A percentile compares a stretch with the other conserved stretches of the same genome.
Evolutionary conservation across 2,797 vertebrate species (phyloP).

Genomic region (Tiaroga cobitis): DNA sequence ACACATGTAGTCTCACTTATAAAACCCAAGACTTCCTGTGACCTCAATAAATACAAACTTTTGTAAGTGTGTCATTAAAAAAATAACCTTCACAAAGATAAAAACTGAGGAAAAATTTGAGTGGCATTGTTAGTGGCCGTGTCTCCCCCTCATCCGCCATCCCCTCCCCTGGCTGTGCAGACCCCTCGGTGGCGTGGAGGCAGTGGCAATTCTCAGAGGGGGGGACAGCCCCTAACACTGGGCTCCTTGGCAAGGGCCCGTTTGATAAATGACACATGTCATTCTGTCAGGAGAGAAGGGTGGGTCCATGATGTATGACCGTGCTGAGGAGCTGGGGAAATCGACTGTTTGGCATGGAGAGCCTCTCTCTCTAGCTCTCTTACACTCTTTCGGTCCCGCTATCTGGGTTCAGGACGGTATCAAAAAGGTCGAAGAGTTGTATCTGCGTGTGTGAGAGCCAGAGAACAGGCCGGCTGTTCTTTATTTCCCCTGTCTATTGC

Average conservation of each 20-base stretch:
- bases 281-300: slow-evolving; percentile 97
- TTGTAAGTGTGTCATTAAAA: not conserved
- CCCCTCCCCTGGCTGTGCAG: slow-evolving; percentile 38
- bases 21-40: not conserved
- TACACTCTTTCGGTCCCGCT: slow-evolving; percentile 47
- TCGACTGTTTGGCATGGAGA: slow-evolving; percentile 94
- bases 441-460: slow-evolving; percentile 5
- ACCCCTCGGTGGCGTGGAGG: slow-evolving; percentile 53
- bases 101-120: slow-evolving; percentile 47
- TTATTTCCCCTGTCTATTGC: slow-evolving; percentile 56
- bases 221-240: slow-evolving; percentile 65
- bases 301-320: slow-evolving; percentile 96
- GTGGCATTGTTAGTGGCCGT: slow-evolving; percentile 46
- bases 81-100: not conserved
- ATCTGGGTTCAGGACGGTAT: slow-evolving; percentile 57
- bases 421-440: slow-evolving; percentile 41
- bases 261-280: slow-evolving; percentile 99
- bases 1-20: not conserved
- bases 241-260: slow-evolving; percentile 83
- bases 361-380: slow-evolving; percentile 66
- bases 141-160: slow-evolving; percentile 28
- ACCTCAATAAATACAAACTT: slow-evolving; percentile 25
- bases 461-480: slow-evolving; percentile 49
- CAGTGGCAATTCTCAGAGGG: slow-evolving; percentile 60
- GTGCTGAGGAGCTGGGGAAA: slow-evolving; percentile 91